These are phyloP conservation scores for Amblyjoppa fuscipennis DNA, from an alignment of 2,888 invertebrate species.

Conservation along the genomic window DNA sequence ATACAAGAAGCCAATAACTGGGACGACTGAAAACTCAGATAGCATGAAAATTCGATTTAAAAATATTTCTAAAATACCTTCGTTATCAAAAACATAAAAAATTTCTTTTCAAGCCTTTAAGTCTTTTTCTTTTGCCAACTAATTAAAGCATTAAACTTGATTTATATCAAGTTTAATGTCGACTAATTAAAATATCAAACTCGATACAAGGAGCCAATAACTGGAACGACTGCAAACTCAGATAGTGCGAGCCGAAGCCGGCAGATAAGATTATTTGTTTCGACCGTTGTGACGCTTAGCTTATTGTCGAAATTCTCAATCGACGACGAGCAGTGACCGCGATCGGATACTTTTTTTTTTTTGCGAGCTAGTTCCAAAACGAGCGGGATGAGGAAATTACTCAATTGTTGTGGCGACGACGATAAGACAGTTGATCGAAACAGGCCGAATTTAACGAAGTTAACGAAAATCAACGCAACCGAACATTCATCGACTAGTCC, in stretches of 20 bases:
- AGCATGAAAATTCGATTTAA: too few species aligned
- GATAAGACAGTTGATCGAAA: background rate
- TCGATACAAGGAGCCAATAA: background rate
- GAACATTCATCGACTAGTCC: background rate
- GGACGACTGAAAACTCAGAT: too few species aligned
- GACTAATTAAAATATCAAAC: background rate
- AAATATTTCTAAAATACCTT: too few species aligned
- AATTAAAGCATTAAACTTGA: too few species aligned
- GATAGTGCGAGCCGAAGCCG: background rate
- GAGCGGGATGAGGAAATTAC: background rate
- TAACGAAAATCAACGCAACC: background rate
- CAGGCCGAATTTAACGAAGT: background rate
- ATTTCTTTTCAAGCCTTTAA: too few species aligned
- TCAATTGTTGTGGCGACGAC: background rate
- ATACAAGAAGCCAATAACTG: too few species aligned
- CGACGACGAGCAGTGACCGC: background rate
- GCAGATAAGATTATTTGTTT: background rate
- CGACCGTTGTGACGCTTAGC: background rate
- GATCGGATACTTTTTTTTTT: background rate
- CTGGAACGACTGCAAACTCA: background rate
- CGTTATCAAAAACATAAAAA: too few species aligned
- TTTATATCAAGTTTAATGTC: too few species aligned
- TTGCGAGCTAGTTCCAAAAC: too few species aligned
- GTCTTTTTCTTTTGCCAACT: too few species aligned
- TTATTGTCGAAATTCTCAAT: conserved; percentile 1